Evolutionary conservation across 2,113 vertebrate genomes (phyloP).

Genomic region (Menura novaehollandiae): DNA sequence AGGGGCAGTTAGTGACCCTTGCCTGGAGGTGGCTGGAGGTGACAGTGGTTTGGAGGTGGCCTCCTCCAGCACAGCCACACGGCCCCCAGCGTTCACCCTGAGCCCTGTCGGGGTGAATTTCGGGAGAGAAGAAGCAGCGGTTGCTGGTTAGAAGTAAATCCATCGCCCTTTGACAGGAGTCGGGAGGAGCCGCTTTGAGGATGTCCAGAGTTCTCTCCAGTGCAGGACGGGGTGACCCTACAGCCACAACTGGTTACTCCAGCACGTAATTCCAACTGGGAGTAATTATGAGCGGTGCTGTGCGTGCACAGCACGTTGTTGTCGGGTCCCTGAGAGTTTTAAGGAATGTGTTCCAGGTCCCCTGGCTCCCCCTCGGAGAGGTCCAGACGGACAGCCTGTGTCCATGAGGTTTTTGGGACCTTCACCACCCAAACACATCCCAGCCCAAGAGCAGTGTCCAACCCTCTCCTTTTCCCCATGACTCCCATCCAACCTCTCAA

Average conservation of each 20-base stretch:
- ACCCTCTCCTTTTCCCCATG: neutral
- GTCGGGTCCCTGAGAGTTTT: neutral
- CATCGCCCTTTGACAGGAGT: rapidly evolving
- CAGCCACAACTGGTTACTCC: neutral
- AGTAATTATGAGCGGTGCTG: neutral
- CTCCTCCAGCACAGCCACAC: neutral
- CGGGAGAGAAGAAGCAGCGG: neutral
- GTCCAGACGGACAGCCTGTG: neutral
- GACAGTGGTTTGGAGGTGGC: neutral
- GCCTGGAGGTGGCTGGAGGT: rapidly evolving
- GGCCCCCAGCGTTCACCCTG: rapidly evolving
- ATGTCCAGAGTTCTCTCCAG: neutral
- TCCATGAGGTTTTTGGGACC: neutral
- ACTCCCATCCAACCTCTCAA: neutral
- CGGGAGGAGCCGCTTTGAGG: neutral
- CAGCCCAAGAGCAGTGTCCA: neutral
- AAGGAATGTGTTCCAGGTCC: neutral
- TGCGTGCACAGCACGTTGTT: neutral
- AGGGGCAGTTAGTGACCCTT: neutral
- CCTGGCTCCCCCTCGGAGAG: neutral
- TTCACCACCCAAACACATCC: neutral
- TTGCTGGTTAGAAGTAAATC: neutral
- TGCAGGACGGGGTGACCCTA: neutral
- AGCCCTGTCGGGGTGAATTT: neutral
- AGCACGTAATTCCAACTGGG: neutral